These are phyloP conservation scores for Wasmannia auropunctata DNA, from an alignment of 1,140 invertebrate genomes.

Conservation along the genomic window DNA sequence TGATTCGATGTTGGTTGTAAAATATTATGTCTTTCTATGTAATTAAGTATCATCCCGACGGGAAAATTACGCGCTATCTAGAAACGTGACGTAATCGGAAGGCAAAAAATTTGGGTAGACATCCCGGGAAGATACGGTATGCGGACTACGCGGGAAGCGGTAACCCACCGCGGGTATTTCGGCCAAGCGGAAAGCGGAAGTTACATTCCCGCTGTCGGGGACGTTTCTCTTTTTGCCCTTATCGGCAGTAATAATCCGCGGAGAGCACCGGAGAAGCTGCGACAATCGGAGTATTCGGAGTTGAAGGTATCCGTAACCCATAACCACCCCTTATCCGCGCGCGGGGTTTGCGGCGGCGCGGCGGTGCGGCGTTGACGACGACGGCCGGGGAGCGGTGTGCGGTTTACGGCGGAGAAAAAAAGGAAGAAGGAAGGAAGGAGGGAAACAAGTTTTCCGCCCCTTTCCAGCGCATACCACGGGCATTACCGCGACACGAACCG, in stretches of 20 bases:
- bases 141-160: constrained; percentile 1
- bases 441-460: constrained; percentile 60
- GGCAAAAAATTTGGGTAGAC: constrained; percentile 34
- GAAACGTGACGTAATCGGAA: constrained; percentile 11
- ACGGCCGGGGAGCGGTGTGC: neutral
- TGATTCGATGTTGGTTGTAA: neutral
- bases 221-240: constrained; percentile 36
- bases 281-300: constrained; percentile 57
- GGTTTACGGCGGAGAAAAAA: neutral
- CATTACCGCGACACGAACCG: constrained; percentile 65
- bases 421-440: neutral
- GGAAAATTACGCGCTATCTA: constrained; percentile 26
- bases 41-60: neutral
- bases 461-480: constrained; percentile 58
- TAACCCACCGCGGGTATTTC: constrained; percentile 27
- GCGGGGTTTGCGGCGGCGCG: constrained; percentile 51
- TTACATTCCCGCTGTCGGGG: constrained; percentile 42
- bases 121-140: constrained; percentile 27
- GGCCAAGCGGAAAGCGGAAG: constrained; percentile 30
- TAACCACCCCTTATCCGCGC: constrained; percentile 59
- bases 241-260: constrained; percentile 57
- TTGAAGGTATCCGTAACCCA: constrained; percentile 60
- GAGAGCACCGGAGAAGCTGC: constrained; percentile 17
- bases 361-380: no score
- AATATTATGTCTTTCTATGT: neutral